phyloP scores from a whole-genome alignment of 1,140 invertebrate species.

The Meteorus sp. region DNA sequence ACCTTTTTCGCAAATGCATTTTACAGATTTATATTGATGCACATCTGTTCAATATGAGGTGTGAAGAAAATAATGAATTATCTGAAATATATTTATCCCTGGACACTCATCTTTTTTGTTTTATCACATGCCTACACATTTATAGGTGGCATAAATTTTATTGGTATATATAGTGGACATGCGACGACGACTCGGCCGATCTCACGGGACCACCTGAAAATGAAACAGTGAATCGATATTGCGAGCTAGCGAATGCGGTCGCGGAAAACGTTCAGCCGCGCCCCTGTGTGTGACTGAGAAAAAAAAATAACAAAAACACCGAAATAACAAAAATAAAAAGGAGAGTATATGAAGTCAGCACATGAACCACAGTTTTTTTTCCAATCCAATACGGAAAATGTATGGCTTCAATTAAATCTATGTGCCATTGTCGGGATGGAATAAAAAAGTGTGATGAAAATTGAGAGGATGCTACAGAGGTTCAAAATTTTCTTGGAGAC shows the following conservation, averaged over 20 bases:
- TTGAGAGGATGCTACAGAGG: too few relatives aligned
- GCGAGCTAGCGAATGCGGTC: neutral
- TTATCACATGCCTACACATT: constrained; percentile 17
- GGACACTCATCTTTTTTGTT: constrained; percentile 2
- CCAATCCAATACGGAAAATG: too few relatives aligned
- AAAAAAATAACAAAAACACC: neutral
- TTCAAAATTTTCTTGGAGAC: too few relatives aligned
- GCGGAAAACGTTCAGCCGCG: neutral
- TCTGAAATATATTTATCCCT: neutral
- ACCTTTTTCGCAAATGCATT: too few relatives aligned
- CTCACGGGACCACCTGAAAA: neutral
- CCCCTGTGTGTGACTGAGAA: neutral
- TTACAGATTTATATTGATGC: too few relatives aligned
- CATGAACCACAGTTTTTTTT: too few relatives aligned
- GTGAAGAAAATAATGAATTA: neutral
- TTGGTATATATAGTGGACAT: constrained; percentile 11
- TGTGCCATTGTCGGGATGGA: too few relatives aligned
- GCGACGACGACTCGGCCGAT: neutral
- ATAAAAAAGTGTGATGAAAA: too few relatives aligned
- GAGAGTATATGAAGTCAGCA: neutral
- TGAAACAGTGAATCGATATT: constrained; percentile 16
- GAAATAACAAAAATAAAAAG: neutral
- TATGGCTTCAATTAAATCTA: too few relatives aligned
- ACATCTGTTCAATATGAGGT: too few relatives aligned
- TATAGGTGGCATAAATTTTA: constrained; percentile 19